Base-by-base conservation (phyloP, 2,113 vertebrate genomes). In the Scortum barcoo region DNA sequence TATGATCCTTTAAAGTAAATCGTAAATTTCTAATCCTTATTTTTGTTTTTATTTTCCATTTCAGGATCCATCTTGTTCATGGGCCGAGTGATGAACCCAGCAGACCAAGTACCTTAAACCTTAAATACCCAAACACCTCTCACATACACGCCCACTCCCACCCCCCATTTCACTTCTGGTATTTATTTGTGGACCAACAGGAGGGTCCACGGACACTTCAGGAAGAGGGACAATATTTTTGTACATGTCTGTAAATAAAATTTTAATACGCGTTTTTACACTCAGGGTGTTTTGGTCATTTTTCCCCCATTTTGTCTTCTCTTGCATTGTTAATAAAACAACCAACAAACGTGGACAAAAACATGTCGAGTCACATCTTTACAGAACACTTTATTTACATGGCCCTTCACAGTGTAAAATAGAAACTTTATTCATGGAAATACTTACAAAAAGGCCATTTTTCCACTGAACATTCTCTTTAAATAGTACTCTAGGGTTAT, bases 391-490 rank as follows among this genome's bases (percentile, higher is more conserved):
- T 95, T 95, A 95, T 95, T 93, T 92, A 93, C 94, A 94, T 78
- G 90, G 91, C 85, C 93, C 84, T 94, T 92, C 92, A 94, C 92
- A 96, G 95, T 96, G 95, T 97, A 98, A 99, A 98, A 98, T 97
- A 98, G 95, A 97, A 95, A 92, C 95, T 95, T 98, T 97, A 97
- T 98, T 97, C 95, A 97, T 96, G 96, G 96, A 97, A 94, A 94
- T 95, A 94, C 96, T 97, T 98, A 97, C 97, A 98, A 98, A 95
- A 97, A 97, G 96, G 96, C 96, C 96, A 94, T 97, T 96, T 96
- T 89, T 82, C 80, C 85, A 85, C 80, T 78, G 81, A 92, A 93
- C 92, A 88, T 92, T 88, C 87, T 91, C 88, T 93, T 94, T 95
- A 95, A 95, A 95, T 95, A 98, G 96, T 97, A 95, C 96, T 97